Conservation (phyloP, 2,113 vertebrate species). For the Cranoglanis bouderius region DNA sequence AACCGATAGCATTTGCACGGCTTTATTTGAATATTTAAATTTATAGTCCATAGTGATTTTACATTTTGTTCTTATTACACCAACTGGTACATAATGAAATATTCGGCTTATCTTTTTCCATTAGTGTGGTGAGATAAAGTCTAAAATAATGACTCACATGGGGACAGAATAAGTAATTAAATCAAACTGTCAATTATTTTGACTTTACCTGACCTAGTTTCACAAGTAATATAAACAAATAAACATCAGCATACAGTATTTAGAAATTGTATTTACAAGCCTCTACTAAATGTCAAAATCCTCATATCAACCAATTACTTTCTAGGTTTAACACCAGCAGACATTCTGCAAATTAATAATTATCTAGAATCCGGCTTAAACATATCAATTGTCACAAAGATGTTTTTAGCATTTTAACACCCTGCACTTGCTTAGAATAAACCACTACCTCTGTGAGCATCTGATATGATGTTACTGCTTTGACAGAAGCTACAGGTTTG, state of each 20-base stretch:
- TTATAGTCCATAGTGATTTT: not conserved
- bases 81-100: not conserved
- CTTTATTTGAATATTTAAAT: not conserved
- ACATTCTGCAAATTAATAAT: constrained; percentile 8
- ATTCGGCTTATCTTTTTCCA: not conserved
- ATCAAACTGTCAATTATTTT: constrained; percentile 39
- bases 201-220: constrained; percentile 56
- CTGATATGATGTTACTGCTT: not conserved
- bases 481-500: not conserved
- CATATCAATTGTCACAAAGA: not conserved
- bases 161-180: constrained; percentile 13
- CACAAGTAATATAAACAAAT: constrained; percentile 45
- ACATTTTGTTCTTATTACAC: not conserved
- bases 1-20: not conserved
- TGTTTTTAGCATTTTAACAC: not conserved
- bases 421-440: constrained; percentile 6
- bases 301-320: constrained; percentile 53
- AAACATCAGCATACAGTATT: constrained; percentile 20
- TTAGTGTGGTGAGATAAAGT: not conserved
- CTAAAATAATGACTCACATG: not conserved
- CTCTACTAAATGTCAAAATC: constrained; percentile 48
- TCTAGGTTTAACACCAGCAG: constrained; percentile 37
- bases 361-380: constrained; percentile 18
- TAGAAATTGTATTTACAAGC: constrained; percentile 49
- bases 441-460: not conserved